These are phyloP conservation scores for Mizuhopecten yessoensis DNA, from an alignment of 1,140 invertebrate species.

Conservation along the genomic window DNA sequence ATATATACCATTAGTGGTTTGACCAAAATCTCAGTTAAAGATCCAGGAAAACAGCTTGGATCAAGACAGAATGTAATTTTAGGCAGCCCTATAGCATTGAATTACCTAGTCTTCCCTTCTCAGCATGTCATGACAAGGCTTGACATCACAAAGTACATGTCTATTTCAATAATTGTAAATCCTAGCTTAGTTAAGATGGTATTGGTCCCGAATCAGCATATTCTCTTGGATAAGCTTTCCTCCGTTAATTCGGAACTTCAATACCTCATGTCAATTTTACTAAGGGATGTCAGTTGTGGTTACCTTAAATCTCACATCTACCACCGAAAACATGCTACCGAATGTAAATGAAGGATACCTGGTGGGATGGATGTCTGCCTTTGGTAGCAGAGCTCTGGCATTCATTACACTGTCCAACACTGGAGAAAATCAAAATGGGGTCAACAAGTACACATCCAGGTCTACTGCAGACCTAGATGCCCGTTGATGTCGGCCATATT, in stretches of 20 bases:
- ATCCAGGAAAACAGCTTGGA: background rate
- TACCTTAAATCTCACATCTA: background rate
- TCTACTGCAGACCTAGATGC: background rate
- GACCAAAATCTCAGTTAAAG: background rate
- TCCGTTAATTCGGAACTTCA: background rate
- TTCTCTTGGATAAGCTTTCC: background rate
- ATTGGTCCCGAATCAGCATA: background rate
- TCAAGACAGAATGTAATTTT: background rate
- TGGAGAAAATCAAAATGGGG: background rate
- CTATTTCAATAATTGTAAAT: background rate
- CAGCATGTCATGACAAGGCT: background rate
- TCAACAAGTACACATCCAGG: background rate
- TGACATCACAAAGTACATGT: background rate
- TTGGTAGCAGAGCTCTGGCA: background rate
- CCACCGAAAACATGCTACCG: background rate
- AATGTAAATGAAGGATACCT: background rate
- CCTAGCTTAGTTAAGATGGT: background rate
- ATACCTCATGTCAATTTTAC: constrained; percentile 5
- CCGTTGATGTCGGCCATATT: background rate
- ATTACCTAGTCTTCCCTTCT: background rate
- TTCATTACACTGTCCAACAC: constrained; percentile 5
- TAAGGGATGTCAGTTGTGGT: background rate
- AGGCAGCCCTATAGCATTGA: too few relatives aligned
- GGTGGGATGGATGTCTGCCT: background rate
- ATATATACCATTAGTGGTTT: background rate